Conservation (phyloP, 1,140 invertebrate genomes). For the Sweltsa coloradensis region DNA sequence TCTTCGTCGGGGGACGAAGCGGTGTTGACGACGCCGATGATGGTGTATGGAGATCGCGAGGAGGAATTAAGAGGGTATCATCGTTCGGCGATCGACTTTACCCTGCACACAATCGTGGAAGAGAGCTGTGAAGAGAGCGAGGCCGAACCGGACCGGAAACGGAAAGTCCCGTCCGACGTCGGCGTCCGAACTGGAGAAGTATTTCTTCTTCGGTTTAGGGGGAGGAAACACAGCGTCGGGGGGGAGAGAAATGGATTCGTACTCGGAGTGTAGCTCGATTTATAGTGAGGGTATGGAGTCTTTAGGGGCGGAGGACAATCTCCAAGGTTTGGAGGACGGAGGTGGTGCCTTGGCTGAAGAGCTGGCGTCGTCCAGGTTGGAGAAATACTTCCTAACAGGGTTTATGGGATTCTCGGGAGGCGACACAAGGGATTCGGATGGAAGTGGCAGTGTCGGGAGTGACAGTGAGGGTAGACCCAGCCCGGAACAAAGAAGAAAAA, state of each 20-base stretch:
- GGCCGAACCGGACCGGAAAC: constrained; percentile 17
- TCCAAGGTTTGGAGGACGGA: constrained; percentile 31
- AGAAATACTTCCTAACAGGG: constrained; percentile 81
- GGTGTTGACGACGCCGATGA: constrained; percentile 33
- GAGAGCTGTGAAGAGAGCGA: constrained; percentile 88
- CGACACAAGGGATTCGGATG: constrained; percentile 56
- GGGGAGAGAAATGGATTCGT: constrained; percentile 36
- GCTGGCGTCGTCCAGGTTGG: constrained; percentile 67
- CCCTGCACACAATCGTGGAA: constrained; percentile 84
- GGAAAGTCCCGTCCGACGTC: constrained; percentile 47
- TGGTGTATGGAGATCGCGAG: constrained; percentile 34
- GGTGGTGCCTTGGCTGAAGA: constrained; percentile 31
- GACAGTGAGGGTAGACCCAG: constrained; percentile 77
- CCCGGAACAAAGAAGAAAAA: constrained; percentile 69
- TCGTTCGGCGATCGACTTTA: constrained; percentile 71
- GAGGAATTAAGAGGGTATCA: constrained; percentile 71
- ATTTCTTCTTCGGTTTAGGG: constrained; percentile 77
- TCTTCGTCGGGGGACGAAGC: constrained; percentile 38
- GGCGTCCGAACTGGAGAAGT: constrained; percentile 77
- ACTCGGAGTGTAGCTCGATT: constrained; percentile 72
- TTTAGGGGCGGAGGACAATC: constrained; percentile 34
- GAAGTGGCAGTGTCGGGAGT: constrained; percentile 68
- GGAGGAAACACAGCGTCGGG: constrained; percentile 40
- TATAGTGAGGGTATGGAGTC: constrained; percentile 72
- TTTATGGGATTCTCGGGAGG: constrained; percentile 65